phyloP scores from a whole-genome alignment of 2,113 vertebrate species.

The Scalopus aquaticus region DNA sequence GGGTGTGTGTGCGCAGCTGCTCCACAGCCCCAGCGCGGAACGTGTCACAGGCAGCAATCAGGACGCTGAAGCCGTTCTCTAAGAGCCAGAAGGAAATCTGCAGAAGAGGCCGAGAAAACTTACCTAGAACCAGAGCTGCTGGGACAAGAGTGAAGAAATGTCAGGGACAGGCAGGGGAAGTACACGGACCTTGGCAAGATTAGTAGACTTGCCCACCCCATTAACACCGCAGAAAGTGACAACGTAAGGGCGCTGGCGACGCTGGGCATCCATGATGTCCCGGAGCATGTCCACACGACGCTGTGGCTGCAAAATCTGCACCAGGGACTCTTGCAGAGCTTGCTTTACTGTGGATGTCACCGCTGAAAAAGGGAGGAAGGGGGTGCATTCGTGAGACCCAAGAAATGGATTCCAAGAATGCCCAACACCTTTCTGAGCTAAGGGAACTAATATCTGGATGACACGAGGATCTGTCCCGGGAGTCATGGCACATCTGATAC shows the following conservation, averaged over 20 bases:
- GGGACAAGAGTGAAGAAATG: not conserved
- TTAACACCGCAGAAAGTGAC: slow-evolving; percentile 98
- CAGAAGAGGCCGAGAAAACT: rapidly evolving
- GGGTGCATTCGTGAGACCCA: not conserved
- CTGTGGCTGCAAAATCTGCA: slow-evolving; percentile 99
- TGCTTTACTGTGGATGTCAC: slow-evolving; percentile 97
- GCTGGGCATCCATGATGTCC: slow-evolving; percentile 96
- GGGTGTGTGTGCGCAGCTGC: slow-evolving; percentile 97
- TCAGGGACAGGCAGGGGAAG: rapidly evolving
- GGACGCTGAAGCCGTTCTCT: slow-evolving; percentile 96
- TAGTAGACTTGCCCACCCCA: slow-evolving; percentile 98
- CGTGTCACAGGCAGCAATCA: slow-evolving; percentile 97
- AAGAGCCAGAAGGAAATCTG: slow-evolving; percentile 98
- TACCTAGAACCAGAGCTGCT: not conserved
- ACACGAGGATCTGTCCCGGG: not conserved
- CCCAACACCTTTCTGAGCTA: not conserved
- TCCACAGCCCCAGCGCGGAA: slow-evolving; percentile 97
- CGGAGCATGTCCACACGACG: slow-evolving; percentile 95
- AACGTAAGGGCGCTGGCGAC: slow-evolving; percentile 92
- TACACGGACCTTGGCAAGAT: slow-evolving; percentile 93
- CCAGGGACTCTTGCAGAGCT: slow-evolving; percentile 96
- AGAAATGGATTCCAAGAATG: not conserved
- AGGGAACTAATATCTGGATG: not conserved
- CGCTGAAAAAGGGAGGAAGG: slow-evolving; percentile 81
- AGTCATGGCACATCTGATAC: not conserved